A percentile compares a stretch with the other conserved stretches of the same genome.
Conservation (phyloP, 1,140 invertebrate species). For the Amyelois transitella region DNA sequence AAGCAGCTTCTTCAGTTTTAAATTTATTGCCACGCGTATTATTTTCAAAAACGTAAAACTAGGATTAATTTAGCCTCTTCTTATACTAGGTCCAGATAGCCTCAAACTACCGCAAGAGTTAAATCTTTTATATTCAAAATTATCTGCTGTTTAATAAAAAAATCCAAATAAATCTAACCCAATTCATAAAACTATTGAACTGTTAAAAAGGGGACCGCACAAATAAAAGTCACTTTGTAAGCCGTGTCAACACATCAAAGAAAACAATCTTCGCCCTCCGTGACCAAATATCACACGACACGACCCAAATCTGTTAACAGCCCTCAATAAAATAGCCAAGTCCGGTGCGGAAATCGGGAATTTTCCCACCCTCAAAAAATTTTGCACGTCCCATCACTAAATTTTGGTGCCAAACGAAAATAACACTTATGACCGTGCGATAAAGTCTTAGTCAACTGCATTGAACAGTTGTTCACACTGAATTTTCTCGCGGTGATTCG, state of each 20-base stretch:
- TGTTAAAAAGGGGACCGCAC: neutral
- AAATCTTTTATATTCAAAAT: too few relatives aligned
- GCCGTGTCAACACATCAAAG: neutral
- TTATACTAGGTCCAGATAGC: too few relatives aligned
- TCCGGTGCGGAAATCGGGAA: conserved; percentile 62
- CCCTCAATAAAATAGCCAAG: conserved; percentile 61
- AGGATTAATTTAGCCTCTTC: too few relatives aligned
- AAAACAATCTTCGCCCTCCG: neutral
- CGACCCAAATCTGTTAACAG: conserved; percentile 41
- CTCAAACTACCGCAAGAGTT: too few relatives aligned
- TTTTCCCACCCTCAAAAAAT: conserved; percentile 55
- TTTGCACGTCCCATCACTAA: conserved; percentile 19
- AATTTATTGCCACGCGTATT: too few relatives aligned
- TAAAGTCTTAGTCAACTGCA: conserved; percentile 11
- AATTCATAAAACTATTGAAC: neutral
- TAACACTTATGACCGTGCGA: conserved; percentile 2
- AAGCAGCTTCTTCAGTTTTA: too few relatives aligned
- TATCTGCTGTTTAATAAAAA: too few relatives aligned
- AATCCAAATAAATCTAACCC: neutral
- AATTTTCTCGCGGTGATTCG: conserved; percentile 39
- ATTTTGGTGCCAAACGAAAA: conserved; percentile 8
- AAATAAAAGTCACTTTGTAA: neutral
- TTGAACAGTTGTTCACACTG: neutral
- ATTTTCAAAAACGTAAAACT: too few relatives aligned
- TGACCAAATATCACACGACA: conserved; percentile 25